Evolutionary conservation across 2,888 invertebrate species (phyloP), one percentile per base, ranked within the genome.

Genomic region (Heteropelma amictum): DNA sequence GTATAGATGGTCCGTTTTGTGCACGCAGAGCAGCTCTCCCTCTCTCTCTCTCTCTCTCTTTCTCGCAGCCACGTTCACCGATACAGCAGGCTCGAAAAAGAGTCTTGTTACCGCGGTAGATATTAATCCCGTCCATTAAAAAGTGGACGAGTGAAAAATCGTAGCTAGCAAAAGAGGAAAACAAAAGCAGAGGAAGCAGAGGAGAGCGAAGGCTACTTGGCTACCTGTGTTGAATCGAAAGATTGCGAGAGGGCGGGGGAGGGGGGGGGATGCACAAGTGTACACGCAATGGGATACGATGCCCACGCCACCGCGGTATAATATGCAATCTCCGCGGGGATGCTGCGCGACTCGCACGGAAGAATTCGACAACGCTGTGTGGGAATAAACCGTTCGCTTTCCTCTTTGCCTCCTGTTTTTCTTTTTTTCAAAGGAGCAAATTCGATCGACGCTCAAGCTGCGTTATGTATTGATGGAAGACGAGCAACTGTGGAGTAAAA

Each of bases 61-160:
- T n/a, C n/a, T n/a, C n/a, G n/a, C n/a, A n/a, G n/a, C n/a, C 28
- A 14, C 49, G 54, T 54, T 35, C 26, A 51, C 49, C 49, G 38
- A 64, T 38, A 51, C 77, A 72, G 68, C 53, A 65, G 77, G 74
- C 72, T 80, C 79, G n/a, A 80, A 82, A 85, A 86, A 87, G 88
- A 87, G 85, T 88, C 88, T 88, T 88, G 88, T 88, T 88, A 88
- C 88, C 80, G n/a, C n/a, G 74, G 82, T 82, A 83, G 88, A 88
- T 88, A 88, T 88, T 88, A 88, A 88, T 88, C 85, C 87, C 83
- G 81, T 75, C 87, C 87, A 88, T 88, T 88, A 88, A 88, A 88
- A 88, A 87, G 83, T 85, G 85, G 86, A 85, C 85, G 87, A 87
- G 86, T 87, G 87, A 88, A 88, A 88, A 88, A 87, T 87, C 83